Evolutionary conservation across 2,888 invertebrate genomes (phyloP), one percentile per base, ranked within the genome.

Genomic region (Rhingia rostrata): DNA sequence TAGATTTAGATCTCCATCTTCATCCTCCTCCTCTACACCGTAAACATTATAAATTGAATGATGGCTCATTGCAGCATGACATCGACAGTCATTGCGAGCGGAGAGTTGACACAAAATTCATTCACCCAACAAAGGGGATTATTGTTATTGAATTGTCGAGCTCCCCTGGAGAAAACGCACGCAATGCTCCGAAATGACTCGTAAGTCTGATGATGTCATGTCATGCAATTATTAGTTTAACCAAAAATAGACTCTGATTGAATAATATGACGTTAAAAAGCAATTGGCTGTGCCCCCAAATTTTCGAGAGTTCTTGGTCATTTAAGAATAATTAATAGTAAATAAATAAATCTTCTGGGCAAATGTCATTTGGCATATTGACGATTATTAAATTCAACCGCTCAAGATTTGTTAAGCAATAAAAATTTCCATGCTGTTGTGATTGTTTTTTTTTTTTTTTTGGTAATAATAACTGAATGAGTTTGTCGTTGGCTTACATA

Each of bases 401-500:
- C 53, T 81, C 70, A 35, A 58, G 61, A 64, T 66, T 60, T 32
- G 39, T 79, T 73, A 66, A 73, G 12, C 35, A 47, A 49, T 10
- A 49, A 49, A 45, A 33, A 39, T 75, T 81, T 75, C 53, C 77
- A 70, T 81, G 75, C 49, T 61, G 49, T 35, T 53, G 43, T 70
- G 63, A 70, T 70, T 74, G 37, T 41, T 67, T 35, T 58, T 69
- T 60, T 35, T 35, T 47, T 6, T 32, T 56, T 39, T n/a, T 22
- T 43, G 49, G n/a, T 33, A 58, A 53, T 43, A 63, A 51, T 58
- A 64, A 69, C 51, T 56, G 75, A 81, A 41, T 70, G 82, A 82
- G 77, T 82, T 82, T 75, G 66, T 58, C 7, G 12, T 60, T 82
- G 72, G 43, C 72, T 82, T 70, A 70, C 77, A 77, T 78, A 78